A percentile compares a stretch with the other conserved stretches of the same genome.
Conservation (phyloP, 2,888 invertebrate species). For the Bellardia pandia region DNA sequence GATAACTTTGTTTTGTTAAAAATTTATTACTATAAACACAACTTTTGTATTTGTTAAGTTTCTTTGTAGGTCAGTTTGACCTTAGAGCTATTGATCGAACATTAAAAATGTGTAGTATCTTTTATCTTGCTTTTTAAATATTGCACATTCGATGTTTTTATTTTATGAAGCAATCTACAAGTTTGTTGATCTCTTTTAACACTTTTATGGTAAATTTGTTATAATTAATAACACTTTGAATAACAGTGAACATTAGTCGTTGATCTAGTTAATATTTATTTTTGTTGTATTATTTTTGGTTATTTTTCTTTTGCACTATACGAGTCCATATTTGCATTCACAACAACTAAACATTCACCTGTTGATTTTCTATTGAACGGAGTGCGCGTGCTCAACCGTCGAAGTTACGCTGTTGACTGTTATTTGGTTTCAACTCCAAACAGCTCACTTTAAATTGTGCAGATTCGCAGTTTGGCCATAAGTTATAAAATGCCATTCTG, state of each 20-base stretch:
- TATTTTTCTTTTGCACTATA: conserved; percentile 40
- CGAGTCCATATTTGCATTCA: conserved; percentile 28
- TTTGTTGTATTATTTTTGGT: conserved; percentile 1
- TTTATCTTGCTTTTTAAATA: conserved; percentile 1
- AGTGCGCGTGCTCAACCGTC: conserved; percentile 65
- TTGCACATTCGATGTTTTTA: background rate
- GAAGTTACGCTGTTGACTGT: conserved; percentile 65
- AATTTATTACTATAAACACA: background rate
- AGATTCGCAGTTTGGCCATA: conserved; percentile 61
- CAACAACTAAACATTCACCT: conserved; percentile 35
- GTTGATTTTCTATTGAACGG: conserved; percentile 35
- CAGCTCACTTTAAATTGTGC: conserved; percentile 54
- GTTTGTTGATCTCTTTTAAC: conserved; percentile 55
- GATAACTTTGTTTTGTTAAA: background rate
- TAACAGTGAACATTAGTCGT: conserved; percentile 7
- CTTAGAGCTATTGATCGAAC: conserved; percentile 60
- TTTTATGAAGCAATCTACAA: conserved; percentile 10
- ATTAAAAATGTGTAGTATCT: conserved; percentile 41
- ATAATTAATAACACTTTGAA: background rate
- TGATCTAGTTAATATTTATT: conserved; percentile 11
- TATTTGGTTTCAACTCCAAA: conserved; percentile 50
- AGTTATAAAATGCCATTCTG: conserved; percentile 18
- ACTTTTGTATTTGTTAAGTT: background rate
- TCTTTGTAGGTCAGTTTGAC: conserved; percentile 64
- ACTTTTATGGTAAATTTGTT: conserved; percentile 20